Percentiles rank a stretch among this genome's conserved stretches.
Evolutionary conservation across 1,140 invertebrate species (phyloP).

Genomic region (Bombus waltoni): DNA sequence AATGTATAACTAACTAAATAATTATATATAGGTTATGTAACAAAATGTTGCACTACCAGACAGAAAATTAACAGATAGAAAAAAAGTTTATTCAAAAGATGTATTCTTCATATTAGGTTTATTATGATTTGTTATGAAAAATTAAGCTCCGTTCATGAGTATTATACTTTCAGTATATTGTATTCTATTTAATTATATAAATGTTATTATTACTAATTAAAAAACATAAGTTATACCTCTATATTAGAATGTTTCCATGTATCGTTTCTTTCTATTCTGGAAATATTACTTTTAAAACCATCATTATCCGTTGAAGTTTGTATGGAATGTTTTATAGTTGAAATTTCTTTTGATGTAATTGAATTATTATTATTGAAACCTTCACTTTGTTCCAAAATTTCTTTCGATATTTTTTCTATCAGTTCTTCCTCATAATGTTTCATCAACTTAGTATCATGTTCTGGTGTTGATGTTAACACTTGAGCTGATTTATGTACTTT

Average conservation of each 20-base stretch:
- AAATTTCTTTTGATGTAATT: constrained; percentile 13
- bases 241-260: background rate
- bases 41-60: background rate
- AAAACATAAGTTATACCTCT: constrained; percentile 46
- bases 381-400: constrained; percentile 79
- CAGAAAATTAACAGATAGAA: no score
- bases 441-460: constrained; percentile 25
- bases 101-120: background rate
- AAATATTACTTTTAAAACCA: background rate
- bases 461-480: background rate
- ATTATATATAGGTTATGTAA: background rate
- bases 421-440: constrained; percentile 63
- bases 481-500: constrained; percentile 50
- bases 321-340: background rate
- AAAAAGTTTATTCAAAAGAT: no score
- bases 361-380: constrained; percentile 41
- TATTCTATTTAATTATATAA: background rate
- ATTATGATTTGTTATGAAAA: background rate
- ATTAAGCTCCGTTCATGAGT: background rate
- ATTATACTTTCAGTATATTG: background rate
- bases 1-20: background rate
- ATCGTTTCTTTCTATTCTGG: constrained; percentile 5
- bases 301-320: background rate
- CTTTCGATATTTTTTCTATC: constrained; percentile 74
- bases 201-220: background rate